Base-by-base conservation (phyloP, 2,113 vertebrate species). In the Aegypius monachus region DNA sequence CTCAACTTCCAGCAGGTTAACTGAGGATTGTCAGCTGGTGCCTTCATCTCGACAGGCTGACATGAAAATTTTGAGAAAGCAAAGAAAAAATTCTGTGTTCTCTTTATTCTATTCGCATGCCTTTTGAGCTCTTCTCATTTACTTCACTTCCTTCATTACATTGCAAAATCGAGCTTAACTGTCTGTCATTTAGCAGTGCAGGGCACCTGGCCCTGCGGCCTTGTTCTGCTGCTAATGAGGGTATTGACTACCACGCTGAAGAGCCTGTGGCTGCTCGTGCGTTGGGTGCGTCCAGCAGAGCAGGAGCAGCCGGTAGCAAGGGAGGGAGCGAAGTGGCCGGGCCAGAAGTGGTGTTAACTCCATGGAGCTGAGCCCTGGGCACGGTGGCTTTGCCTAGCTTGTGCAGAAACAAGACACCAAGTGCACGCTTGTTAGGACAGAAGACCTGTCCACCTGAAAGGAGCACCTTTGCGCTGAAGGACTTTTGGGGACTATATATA, bases 171-270 rank as follows among this genome's bases (percentile, higher is more conserved):
- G 14, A 85, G 61, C 81, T 58, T 53, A 58, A 56, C 40, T 40
- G 45, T 34, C 50, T 58, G 81, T 62, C 70, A 21, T 0, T 32
- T 67, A 42, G 74, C 71, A 45, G 45, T 1, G 10, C n/a, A 10
- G 84, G 73, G 73, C 47, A 21, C 81, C 47, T 42, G 85, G 70
- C 81, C 0, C 0, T 1, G n/a, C 42, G 75, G 47, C 52, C 79
- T 80, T 10, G 0, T 82, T 34, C 55, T 70, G 66, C 75, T 73
- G 90, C 74, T 84, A 15, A 18, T 26, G 74, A 91, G 78, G 65
- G 16, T 32, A 23, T 40, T 8, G 63, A 58, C 53, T 19, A 16
- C 23, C 0, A 4, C 7, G 72, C 74, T 50, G 81, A 7, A 0
- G 21, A 23, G 66, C 32, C 20, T 7, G 14, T 13, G 81, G 40